These are phyloP conservation scores for Macroteleia sp. DNA, from an alignment of 2,888 invertebrate genomes.

Conservation along the genomic window DNA sequence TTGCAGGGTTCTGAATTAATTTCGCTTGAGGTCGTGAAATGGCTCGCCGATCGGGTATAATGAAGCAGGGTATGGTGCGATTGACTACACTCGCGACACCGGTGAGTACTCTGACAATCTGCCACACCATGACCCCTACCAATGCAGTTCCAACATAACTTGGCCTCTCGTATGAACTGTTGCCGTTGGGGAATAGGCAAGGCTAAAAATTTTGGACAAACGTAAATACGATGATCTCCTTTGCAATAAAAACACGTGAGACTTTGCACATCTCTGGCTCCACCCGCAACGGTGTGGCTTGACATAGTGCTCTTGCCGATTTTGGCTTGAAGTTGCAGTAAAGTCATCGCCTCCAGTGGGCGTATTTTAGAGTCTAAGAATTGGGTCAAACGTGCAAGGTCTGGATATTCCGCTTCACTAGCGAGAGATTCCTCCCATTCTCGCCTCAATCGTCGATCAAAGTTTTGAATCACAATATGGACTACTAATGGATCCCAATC, in stretches of 20 bases:
- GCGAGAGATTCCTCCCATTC: background rate
- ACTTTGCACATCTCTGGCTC: no score
- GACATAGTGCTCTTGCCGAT: no score
- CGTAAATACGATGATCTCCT: background rate
- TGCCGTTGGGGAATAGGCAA: background rate
- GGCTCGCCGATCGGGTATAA: background rate
- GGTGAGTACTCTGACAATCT: background rate
- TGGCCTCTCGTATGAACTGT: background rate
- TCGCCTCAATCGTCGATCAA: background rate
- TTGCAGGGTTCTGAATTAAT: no score
- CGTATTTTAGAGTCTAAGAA: background rate
- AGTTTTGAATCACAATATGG: background rate
- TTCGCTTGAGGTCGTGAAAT: background rate
- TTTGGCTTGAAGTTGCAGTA: background rate
- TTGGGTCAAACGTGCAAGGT: background rate
- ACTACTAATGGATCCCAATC: slow-evolving; percentile 7
- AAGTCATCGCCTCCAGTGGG: background rate
- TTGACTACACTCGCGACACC: background rate
- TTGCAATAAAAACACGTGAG: no score
- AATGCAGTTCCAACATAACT: background rate
- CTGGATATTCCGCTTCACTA: background rate
- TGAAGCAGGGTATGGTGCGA: slow-evolving; percentile 1
- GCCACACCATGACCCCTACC: background rate
- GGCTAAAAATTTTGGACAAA: background rate
- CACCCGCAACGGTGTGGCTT: no score